These are phyloP conservation scores for Vandiemenella viatica DNA, from an alignment of 2,888 invertebrate genomes.

Conservation along the genomic window DNA sequence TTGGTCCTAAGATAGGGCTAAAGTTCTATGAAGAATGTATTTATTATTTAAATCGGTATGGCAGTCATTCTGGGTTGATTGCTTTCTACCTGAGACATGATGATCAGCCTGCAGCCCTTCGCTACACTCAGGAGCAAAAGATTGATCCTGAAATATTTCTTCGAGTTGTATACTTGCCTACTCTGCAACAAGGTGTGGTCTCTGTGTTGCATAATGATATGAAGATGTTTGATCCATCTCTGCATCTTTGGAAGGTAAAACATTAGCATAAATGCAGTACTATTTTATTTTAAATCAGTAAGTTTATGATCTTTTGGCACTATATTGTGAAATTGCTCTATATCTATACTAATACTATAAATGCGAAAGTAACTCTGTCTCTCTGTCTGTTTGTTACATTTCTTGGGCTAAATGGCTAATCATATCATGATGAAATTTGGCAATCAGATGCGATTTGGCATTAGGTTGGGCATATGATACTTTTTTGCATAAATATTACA, in stretches of 20 bases:
- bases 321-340: too few species aligned
- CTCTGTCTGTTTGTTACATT: too few species aligned
- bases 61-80: slow-evolving; percentile 55
- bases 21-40: slow-evolving; percentile 61
- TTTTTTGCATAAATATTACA: too few species aligned
- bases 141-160: slow-evolving; percentile 55
- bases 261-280: background rate
- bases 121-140: slow-evolving; percentile 51
- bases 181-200: slow-evolving; percentile 47
- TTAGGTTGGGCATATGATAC: too few species aligned
- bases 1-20: slow-evolving; percentile 29
- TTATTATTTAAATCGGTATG: slow-evolving; percentile 67
- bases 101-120: slow-evolving; percentile 49
- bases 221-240: slow-evolving; percentile 45
- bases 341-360: too few species aligned
- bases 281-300: background rate
- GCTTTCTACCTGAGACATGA: slow-evolving; percentile 62
- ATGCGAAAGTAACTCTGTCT: too few species aligned
- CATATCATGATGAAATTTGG: too few species aligned
- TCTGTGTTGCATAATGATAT: slow-evolving; percentile 45
- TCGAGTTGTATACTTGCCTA: slow-evolving; percentile 52
- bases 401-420: too few species aligned
- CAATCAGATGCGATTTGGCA: too few species aligned
- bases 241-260: slow-evolving; percentile 53
- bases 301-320: too few species aligned